phyloP scores from a whole-genome alignment of 2,113 vertebrate genomes.

The Indri indri region DNA sequence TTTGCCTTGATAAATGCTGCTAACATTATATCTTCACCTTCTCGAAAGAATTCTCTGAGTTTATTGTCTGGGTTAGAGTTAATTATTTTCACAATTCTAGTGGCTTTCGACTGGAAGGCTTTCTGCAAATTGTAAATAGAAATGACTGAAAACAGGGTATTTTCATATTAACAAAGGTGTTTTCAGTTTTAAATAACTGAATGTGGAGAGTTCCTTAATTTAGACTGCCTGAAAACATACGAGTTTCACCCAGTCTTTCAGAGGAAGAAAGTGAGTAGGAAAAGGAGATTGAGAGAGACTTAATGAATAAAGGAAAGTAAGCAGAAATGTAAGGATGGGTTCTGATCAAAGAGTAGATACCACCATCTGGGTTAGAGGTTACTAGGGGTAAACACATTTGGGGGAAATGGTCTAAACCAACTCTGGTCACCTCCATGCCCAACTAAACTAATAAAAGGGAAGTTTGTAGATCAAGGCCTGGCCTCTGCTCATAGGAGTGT shows the following conservation, averaged over 20 bases:
- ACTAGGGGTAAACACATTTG: background rate
- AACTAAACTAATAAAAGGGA: background rate
- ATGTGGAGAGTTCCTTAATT: background rate
- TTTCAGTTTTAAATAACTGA: conserved; percentile 29
- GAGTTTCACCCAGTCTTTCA: background rate
- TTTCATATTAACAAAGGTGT: background rate
- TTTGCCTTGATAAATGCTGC: background rate
- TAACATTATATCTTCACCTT: background rate
- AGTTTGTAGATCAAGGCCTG: background rate
- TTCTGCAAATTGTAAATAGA: background rate
- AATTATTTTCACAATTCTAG: background rate
- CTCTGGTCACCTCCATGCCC: background rate
- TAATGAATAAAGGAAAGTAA: background rate
- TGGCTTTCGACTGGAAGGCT: background rate
- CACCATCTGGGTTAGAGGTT: background rate
- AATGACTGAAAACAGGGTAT: background rate
- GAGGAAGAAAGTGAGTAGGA: background rate
- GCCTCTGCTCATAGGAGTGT: background rate
- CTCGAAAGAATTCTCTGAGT: background rate
- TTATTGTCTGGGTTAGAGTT: background rate
- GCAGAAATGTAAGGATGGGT: background rate
- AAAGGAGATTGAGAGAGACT: background rate
- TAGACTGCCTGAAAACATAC: background rate
- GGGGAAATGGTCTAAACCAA: background rate
- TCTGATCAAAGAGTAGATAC: background rate